Evolutionary conservation across 1,140 invertebrate genomes (phyloP), one percentile per base, ranked within the genome.

Genomic region (Onthophagus taurus): DNA sequence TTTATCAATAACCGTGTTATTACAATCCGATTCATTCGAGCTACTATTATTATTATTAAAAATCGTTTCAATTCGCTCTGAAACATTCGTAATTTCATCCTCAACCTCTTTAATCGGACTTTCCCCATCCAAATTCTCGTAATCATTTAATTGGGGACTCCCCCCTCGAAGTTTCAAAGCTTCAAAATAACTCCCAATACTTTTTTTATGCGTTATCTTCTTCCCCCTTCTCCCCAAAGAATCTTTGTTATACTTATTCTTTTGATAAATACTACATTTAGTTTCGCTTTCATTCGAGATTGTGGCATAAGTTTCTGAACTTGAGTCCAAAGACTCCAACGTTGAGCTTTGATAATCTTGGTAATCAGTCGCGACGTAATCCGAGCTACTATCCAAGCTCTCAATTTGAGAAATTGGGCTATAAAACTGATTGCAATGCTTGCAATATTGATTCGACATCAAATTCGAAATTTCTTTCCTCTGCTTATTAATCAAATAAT

Each of bases 401-500:
- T 75, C 72, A 44, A 73, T 68, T 53, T 71, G 68, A 13, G 69
- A 66, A 53, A 70, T 69, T 4, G 70, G 67, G 7, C 66, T 68
- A 20, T 74, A 71, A 13, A 70, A 58, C 51, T 74, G 69, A 54
- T 72, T 71, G 50, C 72, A 76, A 54, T 71, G 74, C 50, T 70
- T 74, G 55, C 74, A 75, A 55, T 72, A 74, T 11, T 68, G 67
- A 42, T 44, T 54, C 4, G 54, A 49, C 14, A 61, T 42, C 8
- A 83, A 65, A 56, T 72, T 76, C 6, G 72, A 66, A 36, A 85
- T 83, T 57, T 85, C 78, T 42, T 75, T 67, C 53, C 77, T 75
- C 56, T 85, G 83, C 39, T 73, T 70, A 46, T 73, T 71, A 19
- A 85, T 83, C 13, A 82, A 72, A 53, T 72, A 74, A 55, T 84